phyloP scores from a whole-genome alignment of 2,113 vertebrate species.

The Sus scrofa region DNA sequence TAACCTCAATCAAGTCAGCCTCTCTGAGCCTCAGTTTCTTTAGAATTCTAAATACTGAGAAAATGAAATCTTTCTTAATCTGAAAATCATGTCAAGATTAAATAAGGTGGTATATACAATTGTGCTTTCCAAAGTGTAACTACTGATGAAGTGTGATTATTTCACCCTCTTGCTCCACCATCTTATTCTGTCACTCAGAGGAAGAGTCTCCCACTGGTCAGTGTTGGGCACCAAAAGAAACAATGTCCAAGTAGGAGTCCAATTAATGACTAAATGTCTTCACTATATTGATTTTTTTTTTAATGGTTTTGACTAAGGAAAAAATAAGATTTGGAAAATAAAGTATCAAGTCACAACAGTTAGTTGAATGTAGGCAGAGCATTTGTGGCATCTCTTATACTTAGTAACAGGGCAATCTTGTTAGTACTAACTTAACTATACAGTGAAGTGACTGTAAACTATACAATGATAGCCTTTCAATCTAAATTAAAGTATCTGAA shows the following conservation, averaged over 20 bases:
- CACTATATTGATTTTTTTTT: not conserved
- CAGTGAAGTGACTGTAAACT: not conserved
- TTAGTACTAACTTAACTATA: not conserved
- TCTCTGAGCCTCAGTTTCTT: not conserved
- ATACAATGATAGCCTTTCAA: not conserved
- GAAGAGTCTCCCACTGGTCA: not conserved
- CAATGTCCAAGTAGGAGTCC: not conserved
- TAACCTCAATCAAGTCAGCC: not conserved
- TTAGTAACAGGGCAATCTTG: not conserved
- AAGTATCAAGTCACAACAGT: not conserved
- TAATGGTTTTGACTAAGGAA: not conserved
- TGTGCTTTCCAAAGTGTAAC: not conserved
- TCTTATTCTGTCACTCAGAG: not conserved
- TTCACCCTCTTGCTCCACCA: not conserved
- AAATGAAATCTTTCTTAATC: not conserved
- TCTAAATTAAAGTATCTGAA: not conserved
- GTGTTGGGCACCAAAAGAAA: not conserved
- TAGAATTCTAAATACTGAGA: not conserved
- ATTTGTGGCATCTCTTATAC: not conserved
- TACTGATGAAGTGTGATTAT: not conserved
- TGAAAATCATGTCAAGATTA: not conserved
- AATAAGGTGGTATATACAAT: not conserved
- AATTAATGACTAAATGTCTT: not conserved
- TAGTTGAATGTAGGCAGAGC: not conserved
- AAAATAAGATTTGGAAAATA: not conserved